Evolutionary conservation across 2,113 vertebrate genomes (phyloP).

Genomic region (Jacana jacana): DNA sequence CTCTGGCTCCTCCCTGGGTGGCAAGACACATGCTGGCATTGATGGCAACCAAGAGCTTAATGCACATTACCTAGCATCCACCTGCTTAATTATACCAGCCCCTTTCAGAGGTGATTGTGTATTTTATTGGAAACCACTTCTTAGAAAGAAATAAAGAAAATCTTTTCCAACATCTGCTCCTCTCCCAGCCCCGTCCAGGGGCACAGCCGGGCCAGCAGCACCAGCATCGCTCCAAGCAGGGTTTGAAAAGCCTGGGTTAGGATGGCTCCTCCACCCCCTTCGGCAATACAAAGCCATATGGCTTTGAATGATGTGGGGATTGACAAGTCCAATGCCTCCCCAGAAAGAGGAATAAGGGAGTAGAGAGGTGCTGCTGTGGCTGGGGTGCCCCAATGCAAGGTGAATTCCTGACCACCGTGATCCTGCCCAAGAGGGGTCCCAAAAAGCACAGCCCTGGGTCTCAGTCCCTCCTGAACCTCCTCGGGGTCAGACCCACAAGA

Average conservation of each 20-base stretch:
- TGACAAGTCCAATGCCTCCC: accelerated
- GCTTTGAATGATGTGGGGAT: not conserved
- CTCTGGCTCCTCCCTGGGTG: not conserved
- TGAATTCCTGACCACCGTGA: not conserved
- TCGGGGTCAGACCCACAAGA: accelerated
- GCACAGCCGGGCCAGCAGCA: not conserved
- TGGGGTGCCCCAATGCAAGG: accelerated
- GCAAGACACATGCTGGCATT: not conserved
- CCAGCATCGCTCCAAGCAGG: not conserved
- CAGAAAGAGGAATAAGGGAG: not conserved
- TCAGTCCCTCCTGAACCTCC: not conserved
- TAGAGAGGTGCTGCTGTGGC: not conserved
- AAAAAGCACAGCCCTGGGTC: not conserved
- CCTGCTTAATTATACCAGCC: not conserved
- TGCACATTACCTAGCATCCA: not conserved
- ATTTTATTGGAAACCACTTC: not conserved
- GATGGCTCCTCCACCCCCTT: not conserved
- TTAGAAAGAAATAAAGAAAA: not conserved
- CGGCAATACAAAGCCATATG: not conserved
- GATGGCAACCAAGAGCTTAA: not conserved
- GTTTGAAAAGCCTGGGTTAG: not conserved
- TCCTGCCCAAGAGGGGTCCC: not conserved
- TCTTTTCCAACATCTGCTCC: not conserved
- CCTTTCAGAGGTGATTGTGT: not conserved
- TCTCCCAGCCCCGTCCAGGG: not conserved